Percentiles rank a stretch among this genome's conserved stretches.
Conservation (phyloP, 2,797 vertebrate species). For the Varecia variegata region DNA sequence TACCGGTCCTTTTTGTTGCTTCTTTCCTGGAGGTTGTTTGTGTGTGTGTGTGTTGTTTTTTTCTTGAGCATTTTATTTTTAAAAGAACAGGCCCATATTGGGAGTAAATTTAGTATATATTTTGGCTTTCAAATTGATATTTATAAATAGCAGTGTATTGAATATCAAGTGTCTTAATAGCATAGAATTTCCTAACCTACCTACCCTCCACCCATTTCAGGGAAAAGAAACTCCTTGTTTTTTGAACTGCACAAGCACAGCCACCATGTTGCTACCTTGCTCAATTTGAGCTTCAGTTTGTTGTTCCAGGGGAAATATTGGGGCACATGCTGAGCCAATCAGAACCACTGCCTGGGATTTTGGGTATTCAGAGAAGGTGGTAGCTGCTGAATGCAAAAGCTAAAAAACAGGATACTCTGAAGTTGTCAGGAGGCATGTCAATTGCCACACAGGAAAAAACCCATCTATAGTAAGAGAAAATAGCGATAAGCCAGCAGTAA, state of each 20-base stretch:
- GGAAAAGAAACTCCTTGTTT: background rate
- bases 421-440: background rate
- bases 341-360: background rate
- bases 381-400: background rate
- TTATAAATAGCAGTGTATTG: background rate
- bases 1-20: background rate
- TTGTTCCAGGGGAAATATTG: background rate
- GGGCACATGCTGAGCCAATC: background rate
- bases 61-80: background rate
- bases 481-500: background rate
- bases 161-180: background rate
- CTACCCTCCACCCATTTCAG: background rate
- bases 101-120: background rate
- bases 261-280: background rate
- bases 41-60: too few relatives aligned
- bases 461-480: background rate
- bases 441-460: background rate
- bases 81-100: background rate
- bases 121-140: background rate
- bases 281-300: background rate
- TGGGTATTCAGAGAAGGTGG: background rate
- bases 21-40: too few relatives aligned
- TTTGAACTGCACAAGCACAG: background rate
- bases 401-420: background rate
- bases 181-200: background rate